Evolutionary conservation across 35 echinoderm and acorn worm genomes (phyloP).

Genomic region (Hemicentrotus pulcherrimus): DNA sequence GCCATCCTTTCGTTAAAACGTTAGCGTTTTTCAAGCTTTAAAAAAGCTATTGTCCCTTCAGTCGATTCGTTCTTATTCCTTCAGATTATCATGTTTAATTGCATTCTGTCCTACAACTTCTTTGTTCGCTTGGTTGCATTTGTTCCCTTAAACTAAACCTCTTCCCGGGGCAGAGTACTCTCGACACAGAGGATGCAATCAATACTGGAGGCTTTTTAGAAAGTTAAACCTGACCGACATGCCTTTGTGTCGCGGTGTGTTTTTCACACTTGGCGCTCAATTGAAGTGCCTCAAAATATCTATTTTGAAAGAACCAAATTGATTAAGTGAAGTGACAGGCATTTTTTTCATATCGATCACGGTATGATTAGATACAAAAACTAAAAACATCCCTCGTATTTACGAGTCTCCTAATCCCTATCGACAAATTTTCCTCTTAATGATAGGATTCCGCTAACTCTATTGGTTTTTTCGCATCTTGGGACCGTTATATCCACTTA

Average conservation of each 20-base stretch:
- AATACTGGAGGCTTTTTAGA: not conserved
- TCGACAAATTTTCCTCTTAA: constrained; percentile 10
- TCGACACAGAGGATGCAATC: not conserved
- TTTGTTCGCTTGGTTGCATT: not conserved
- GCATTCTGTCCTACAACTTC: not conserved
- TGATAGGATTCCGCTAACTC: not conserved
- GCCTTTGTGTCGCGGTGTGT: not conserved
- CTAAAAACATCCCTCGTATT: constrained; percentile 3
- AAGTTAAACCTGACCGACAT: constrained; percentile 39
- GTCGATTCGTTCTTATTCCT: not conserved
- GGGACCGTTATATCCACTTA: constrained; percentile 33
- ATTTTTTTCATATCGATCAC: constrained; percentile 25
- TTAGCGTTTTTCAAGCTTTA: not conserved
- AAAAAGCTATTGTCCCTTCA: not conserved
- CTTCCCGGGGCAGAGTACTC: not conserved
- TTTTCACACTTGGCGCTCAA: constrained; percentile 29
- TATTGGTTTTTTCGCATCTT: not conserved
- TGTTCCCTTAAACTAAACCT: not conserved
- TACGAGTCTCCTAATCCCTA: not conserved
- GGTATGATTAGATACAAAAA: constrained; percentile 26
- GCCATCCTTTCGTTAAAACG: not conserved
- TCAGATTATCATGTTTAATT: not conserved
- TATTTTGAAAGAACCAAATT: constrained; percentile 21
- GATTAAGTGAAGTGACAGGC: constrained; percentile 24
- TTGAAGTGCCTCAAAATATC: not conserved